These are phyloP conservation scores for Marmota monax DNA, from an alignment of 2,113 vertebrate genomes.

Conservation along the genomic window DNA sequence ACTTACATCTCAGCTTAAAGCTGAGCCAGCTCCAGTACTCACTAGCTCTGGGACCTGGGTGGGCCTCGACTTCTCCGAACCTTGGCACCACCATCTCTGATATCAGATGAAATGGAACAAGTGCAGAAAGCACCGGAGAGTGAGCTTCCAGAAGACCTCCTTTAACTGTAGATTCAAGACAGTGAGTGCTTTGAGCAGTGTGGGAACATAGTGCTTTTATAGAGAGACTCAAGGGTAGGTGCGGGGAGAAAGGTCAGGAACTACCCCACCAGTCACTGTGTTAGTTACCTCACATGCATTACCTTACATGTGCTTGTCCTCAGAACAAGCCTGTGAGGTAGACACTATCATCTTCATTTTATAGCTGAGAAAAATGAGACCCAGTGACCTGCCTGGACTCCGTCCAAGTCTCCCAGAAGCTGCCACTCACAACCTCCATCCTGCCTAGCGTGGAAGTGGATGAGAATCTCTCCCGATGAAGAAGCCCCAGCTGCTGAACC, in stretches of 20 bases:
- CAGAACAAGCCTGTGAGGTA: background rate
- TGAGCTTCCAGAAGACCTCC: background rate
- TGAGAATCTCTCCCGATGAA: background rate
- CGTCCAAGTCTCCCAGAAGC: background rate
- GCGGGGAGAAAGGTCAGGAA: background rate
- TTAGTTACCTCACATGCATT: background rate
- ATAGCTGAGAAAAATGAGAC: conserved; percentile 11
- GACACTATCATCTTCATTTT: background rate
- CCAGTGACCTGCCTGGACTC: background rate
- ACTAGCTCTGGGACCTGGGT: background rate
- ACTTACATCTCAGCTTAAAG: background rate
- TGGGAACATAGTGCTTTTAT: background rate
- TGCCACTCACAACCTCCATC: background rate
- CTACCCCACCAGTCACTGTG: background rate
- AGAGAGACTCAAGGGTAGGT: background rate
- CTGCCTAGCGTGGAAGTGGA: background rate
- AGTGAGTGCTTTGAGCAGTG: background rate
- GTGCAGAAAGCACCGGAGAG: background rate
- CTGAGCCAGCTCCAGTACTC: background rate
- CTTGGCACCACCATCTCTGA: background rate
- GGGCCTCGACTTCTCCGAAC: background rate
- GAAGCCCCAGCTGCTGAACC: background rate
- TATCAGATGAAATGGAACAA: background rate
- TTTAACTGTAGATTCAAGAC: background rate
- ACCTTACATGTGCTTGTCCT: background rate